Evolutionary conservation across 1,140 invertebrate species (phyloP).

Genomic region (Macrocentrus cingulum): DNA sequence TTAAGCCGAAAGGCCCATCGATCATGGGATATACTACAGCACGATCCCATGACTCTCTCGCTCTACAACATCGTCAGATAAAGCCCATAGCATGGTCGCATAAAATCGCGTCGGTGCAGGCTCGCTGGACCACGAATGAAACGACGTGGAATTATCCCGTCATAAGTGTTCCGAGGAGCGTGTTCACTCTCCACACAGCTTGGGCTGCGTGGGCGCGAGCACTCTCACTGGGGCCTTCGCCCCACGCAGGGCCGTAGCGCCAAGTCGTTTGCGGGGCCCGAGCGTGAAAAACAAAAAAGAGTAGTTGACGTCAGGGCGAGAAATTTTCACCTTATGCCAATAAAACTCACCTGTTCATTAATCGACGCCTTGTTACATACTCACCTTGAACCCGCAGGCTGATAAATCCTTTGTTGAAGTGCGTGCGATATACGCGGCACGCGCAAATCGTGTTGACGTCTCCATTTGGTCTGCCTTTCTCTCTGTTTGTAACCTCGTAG

Average conservation of each 20-base stretch:
- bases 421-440: slow-evolving; percentile 16
- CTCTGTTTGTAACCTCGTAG: neutral
- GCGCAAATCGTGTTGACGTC: slow-evolving; percentile 22
- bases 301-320: too few species aligned
- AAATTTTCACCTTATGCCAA: too few species aligned
- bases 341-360: too few species aligned
- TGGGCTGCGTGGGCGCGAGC: slow-evolving; percentile 19
- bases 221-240: slow-evolving; percentile 6
- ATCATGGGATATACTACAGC: slow-evolving; percentile 42
- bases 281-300: too few species aligned
- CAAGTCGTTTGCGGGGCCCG: slow-evolving; percentile 1
- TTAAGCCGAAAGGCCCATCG: slow-evolving; percentile 45
- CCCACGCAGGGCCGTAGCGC: slow-evolving; percentile 21
- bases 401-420: slow-evolving; percentile 20
- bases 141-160: slow-evolving; percentile 44
- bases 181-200: slow-evolving; percentile 8
- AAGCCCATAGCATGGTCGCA: neutral
- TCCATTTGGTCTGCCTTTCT: slow-evolving; percentile 7
- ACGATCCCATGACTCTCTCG: slow-evolving; percentile 35
- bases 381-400: slow-evolving; percentile 7
- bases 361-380: neutral
- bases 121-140: slow-evolving; percentile 9
- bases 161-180: slow-evolving; percentile 33
- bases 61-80: neutral
- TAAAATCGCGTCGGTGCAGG: neutral